Base-by-base conservation (phyloP, 2,113 vertebrate genomes). In the Carassius auratus region DNA sequence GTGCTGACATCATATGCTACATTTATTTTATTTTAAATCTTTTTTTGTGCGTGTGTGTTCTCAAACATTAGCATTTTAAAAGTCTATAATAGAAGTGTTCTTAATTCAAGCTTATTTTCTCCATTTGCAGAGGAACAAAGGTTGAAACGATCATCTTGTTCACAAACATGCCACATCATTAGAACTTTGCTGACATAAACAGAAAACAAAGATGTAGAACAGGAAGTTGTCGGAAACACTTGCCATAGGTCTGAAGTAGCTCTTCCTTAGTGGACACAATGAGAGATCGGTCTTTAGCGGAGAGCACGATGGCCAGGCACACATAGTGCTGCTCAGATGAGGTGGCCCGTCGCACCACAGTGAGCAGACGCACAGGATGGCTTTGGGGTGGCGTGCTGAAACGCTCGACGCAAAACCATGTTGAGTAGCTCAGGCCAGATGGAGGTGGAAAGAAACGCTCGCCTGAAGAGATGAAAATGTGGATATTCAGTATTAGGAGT, bases 191-290 rank as follows among this genome's bases (percentile, higher is more conserved):
- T 38, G 55, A 38, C 5, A 23, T 50, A 4, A 75, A 75, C 73
- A 23, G 57, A 61, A 61, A 61, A 61, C 15, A 55, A 42, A 26
- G 15, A 86, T 26, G 3, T 33, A 42, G 23, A 50, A 88, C 2
- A 86, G 68, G n/a, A 76, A 69, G 33, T 61, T 36, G 71, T 23
- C 8, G 9, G 55, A 21, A 52, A 68, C 36, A 73, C 93, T 93
- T 90, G 97, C 98, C 96, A 15, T 98, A 97, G 21, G 95, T 96
- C 86, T 99, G 98, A 86, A 99, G 97, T 48, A 99, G 93, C 84
- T 99, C 98, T 88, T 99, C 98, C 87, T 99, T 99, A 80, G 98
- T 99, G 89, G 97, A 98, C 76, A 99, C 97, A 5, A 97, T 96
- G n/a, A 99, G 93, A 0, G 96, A 97, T 15, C 96, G 95, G 87